phyloP scores from a whole-genome alignment of 2,797 vertebrate species.

The Hydrolagus colliei region DNA sequence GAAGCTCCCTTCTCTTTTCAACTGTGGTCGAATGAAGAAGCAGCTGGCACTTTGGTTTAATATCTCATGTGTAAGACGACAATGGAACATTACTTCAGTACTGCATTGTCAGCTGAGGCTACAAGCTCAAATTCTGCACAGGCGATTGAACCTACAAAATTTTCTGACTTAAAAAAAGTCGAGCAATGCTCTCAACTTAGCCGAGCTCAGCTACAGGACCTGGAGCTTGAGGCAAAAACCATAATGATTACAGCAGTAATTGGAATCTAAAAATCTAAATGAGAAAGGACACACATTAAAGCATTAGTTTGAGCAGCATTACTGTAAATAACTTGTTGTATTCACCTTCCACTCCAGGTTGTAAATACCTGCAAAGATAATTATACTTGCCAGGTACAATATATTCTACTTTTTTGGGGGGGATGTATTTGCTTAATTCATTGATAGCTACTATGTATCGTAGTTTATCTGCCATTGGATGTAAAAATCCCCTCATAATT shows the following conservation, averaged over 20 bases:
- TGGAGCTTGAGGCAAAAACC: conserved; percentile 15
- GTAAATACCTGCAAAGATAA: background rate
- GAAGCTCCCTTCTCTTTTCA: too few species aligned
- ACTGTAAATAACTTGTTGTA: background rate
- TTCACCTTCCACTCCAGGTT: background rate
- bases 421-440: background rate
- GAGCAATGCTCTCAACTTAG: background rate
- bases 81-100: too few species aligned
- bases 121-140: too few species aligned
- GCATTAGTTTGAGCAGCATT: background rate
- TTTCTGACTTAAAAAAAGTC: too few species aligned
- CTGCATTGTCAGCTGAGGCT: too few species aligned
- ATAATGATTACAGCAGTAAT: background rate
- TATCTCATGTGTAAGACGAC: too few species aligned
- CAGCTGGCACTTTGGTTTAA: too few species aligned
- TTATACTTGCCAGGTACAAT: background rate
- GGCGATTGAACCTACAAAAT: too few species aligned
- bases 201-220: background rate
- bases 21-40: too few species aligned
- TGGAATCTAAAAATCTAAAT: background rate
- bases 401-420: background rate
- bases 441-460: too few species aligned
- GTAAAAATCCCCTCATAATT: too few species aligned
- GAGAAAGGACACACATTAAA: background rate
- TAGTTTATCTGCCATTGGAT: background rate